Conservation (phyloP, 2,797 vertebrate genomes). For the Enteromius treurensis region DNA sequence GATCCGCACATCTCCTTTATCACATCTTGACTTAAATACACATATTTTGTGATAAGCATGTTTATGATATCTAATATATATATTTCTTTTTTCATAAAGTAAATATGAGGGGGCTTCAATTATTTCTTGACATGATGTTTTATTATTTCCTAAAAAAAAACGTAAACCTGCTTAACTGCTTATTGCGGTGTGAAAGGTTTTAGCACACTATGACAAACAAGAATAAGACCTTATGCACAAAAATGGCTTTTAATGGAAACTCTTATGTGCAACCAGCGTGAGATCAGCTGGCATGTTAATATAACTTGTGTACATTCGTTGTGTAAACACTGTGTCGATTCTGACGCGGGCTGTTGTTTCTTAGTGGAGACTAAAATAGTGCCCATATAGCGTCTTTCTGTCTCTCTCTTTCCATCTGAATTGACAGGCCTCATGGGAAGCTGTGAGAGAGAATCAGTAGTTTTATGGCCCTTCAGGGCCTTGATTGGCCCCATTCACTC, state of each 20-base stretch:
- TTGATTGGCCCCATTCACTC: slow-evolving; percentile 69
- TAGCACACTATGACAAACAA: background rate
- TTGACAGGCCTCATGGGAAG: slow-evolving; percentile 52
- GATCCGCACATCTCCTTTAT: too few relatives aligned
- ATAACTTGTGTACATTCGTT: background rate
- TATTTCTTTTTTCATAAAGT: background rate
- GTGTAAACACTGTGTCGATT: background rate
- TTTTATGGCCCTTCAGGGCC: slow-evolving; percentile 62
- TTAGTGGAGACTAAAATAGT: background rate
- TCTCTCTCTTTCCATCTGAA: slow-evolving; percentile 16
- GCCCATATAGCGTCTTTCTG: slow-evolving; percentile 15
- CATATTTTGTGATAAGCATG: background rate
- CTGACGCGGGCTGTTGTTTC: background rate
- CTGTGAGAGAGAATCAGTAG: slow-evolving; percentile 52
- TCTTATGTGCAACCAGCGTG: background rate
- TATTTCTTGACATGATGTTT: background rate
- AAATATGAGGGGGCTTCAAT: background rate
- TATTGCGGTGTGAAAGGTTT: background rate
- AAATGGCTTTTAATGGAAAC: background rate
- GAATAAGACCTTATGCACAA: background rate
- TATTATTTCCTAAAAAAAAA: background rate
- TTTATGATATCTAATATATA: background rate
- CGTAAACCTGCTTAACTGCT: background rate
- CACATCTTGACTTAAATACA: background rate
- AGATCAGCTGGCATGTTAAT: background rate